Base-by-base conservation (phyloP, 2,797 vertebrate genomes). In the Microcaecilia unicolor region DNA sequence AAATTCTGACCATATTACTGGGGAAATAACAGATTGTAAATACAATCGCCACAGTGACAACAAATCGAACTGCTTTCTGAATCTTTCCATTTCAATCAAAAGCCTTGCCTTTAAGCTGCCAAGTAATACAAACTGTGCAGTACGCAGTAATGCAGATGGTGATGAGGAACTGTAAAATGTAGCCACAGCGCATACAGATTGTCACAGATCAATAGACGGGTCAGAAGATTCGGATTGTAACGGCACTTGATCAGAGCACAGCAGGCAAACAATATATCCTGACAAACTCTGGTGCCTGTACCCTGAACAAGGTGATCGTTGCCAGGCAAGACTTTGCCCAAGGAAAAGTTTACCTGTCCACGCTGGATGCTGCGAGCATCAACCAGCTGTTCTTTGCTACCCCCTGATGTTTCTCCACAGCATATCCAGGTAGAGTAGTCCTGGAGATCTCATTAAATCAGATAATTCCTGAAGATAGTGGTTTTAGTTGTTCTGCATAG, bases 161-260 rank as follows among this genome's bases (percentile, higher is more conserved):
- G 22, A 84, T 31, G 36, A 69, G 74, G 18, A 83, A 81, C 61
- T 86, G 74, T 15, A 74, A 11, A 9, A 86, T 55, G 4, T 83
- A 87, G 39, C n/a, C n/a, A n/a, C n/a, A n/a, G n/a, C n/a, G n/a
- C n/a, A n/a, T n/a, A n/a, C n/a, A 97, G 94, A 92, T 99, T 72
- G 89, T 99, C 70, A 97, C 93, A 32, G 94, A 98, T 76, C 94
- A 94, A 69, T 92, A 92, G 57, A 88, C 89, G 21, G 89, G 90
- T 16, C 93, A 97, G 69, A 99, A 98, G 78, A 91, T 99, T 63
- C 93, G 98, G 77, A 93, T 99, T 15, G 90, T 98, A 64, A 95
- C 94, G 39, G 86, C 93, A 18, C 83, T 96, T 55, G 93, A 97
- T 65, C 90, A 92, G 37, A 81, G 75, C 8, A 77, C 89, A 32